Evolutionary conservation across 2,888 invertebrate species (phyloP), one percentile per base, ranked within the genome.

Genomic region (Hecatera dysodea): DNA sequence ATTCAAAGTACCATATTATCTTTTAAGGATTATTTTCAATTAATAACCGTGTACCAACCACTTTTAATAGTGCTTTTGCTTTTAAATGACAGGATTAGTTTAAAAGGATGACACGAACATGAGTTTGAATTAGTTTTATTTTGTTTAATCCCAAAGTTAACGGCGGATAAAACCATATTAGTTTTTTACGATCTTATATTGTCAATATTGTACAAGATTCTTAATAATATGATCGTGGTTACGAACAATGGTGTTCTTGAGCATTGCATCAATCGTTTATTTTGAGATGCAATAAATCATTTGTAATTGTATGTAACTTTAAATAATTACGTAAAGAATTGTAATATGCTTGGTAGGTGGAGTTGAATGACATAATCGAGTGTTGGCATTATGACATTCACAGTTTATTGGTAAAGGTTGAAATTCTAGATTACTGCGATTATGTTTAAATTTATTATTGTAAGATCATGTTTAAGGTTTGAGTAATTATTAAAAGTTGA

Each of bases 311-410:
- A 74, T 61, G 65, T 69, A 52, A 56, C 68, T 67, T 73, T 69
- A 57, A 80, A 75, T 66, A 82, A 82, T 84, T 84, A 82, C 68
- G 70, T 52, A 65, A 68, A 68, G 56, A 82, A 73, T 71, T 73
- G 53, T 80, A 80, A 80, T 83, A 66, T 63, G 65, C 63, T 70
- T 80, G 33, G 67, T 61, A 57, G 60, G 36, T 75, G 46, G 61
- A 62, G 72, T 75, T 79, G 74, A 82, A 75, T 82, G 80, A 83
- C 83, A 80, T 80, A 80, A 80, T 82, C 83, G 24, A 73, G 65
- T 82, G 60, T 64, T 80, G 55, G 22, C 22, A 64, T 46, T 69
- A 79, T 73, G 60, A 64, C 50, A 60, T 48, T 78, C 55, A 64
- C 39, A 61, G 56, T 73, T 68, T 78, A 79, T 78, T 72, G 27